Percentiles rank a stretch among this genome's conserved stretches.
Conservation (phyloP, 2,888 invertebrate species). For the Physocephala rufipes region DNA sequence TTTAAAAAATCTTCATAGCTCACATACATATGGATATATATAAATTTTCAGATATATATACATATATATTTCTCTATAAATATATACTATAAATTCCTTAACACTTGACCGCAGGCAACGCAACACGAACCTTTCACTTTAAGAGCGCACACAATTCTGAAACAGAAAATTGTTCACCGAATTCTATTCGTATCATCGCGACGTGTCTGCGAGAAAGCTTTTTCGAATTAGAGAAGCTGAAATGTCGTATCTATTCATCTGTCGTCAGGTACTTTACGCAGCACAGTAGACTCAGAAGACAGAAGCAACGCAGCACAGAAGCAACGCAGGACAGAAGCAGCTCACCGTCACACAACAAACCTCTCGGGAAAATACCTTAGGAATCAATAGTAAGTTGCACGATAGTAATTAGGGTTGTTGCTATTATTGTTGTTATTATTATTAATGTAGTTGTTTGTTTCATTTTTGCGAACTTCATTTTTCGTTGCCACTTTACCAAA, state of each 20-base stretch:
- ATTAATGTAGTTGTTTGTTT: conserved; percentile 15
- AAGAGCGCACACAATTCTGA: conserved; percentile 65
- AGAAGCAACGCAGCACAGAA: too few species aligned
- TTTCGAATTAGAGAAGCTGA: neutral
- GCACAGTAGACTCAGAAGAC: too few species aligned
- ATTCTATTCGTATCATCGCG: conserved; percentile 25
- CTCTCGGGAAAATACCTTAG: neutral
- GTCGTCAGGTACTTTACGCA: neutral
- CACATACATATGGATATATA: conserved; percentile 43
- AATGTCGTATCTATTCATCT: neutral
- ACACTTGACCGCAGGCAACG: conserved; percentile 55
- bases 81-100: conserved; percentile 55
- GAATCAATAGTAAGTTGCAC: conserved; percentile 25
- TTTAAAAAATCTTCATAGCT: conserved; percentile 45
- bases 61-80: conserved; percentile 44
- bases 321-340: too few species aligned
- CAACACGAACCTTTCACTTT: conserved; percentile 65
- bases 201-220: conserved; percentile 4
- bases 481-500: too few species aligned
- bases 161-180: conserved; percentile 36
- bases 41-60: conserved; percentile 42
- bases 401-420: conserved; percentile 12
- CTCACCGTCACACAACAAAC: too few species aligned
- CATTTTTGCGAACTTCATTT: neutral
- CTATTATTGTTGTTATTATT: conserved; percentile 23